Evolutionary conservation across 1,140 invertebrate genomes (phyloP).

Genomic region (Drosophila cardini): DNA sequence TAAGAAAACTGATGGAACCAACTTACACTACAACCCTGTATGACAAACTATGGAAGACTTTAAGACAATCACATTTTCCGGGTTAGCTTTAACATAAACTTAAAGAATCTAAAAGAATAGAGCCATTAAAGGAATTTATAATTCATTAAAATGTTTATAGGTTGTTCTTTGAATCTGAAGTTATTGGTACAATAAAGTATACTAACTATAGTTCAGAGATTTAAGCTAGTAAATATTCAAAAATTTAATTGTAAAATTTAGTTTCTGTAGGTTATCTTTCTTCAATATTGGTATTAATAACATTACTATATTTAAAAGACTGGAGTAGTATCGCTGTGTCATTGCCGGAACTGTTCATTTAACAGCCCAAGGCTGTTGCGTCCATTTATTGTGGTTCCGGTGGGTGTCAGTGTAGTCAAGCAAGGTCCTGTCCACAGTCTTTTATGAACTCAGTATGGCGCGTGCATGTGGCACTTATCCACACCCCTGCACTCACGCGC

Average conservation of each 20-base stretch:
- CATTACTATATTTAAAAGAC: conserved; percentile 14
- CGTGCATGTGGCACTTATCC: conserved; percentile 66
- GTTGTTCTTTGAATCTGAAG: too few species aligned
- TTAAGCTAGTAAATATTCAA: too few species aligned
- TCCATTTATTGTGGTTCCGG: conserved; percentile 69
- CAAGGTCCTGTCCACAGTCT: conserved; percentile 33
- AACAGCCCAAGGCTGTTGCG: conserved; percentile 28
- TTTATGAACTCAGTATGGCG: conserved; percentile 55
- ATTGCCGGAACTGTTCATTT: conserved; percentile 23
- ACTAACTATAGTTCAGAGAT: too few species aligned
- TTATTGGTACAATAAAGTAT: too few species aligned
- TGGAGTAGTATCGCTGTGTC: conserved; percentile 3
- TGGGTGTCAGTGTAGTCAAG: conserved; percentile 7
- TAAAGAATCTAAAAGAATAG: too few species aligned
- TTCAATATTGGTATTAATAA: conserved; percentile 11
- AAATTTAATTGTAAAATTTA: too few species aligned
- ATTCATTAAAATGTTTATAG: too few species aligned
- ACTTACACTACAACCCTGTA: not conserved
- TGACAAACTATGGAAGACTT: not conserved
- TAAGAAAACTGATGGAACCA: conserved; percentile 30
- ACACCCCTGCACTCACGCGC: conserved; percentile 1
- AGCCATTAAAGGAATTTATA: too few species aligned
- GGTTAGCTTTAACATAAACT: too few species aligned
- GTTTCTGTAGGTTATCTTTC: too few species aligned
- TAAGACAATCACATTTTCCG: not conserved